Conservation (phyloP, 2,113 vertebrate genomes). For the Pygathrix nemaeus region DNA sequence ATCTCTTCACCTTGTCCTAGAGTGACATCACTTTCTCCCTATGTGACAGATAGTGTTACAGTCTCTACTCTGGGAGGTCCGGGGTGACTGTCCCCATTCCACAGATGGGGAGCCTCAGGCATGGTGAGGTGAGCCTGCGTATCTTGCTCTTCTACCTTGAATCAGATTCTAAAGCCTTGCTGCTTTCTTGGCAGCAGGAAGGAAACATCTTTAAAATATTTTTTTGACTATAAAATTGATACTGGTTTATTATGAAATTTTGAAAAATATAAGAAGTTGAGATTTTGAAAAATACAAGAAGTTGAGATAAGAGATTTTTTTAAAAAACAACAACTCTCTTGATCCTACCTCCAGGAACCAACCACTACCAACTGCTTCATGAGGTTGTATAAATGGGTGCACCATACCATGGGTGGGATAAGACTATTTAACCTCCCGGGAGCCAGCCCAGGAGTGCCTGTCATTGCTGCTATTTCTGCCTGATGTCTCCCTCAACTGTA, state of each 20-base stretch:
- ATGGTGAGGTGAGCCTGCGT: background rate
- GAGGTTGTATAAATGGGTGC: background rate
- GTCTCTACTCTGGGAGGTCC: background rate
- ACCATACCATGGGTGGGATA: background rate
- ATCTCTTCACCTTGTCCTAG: background rate
- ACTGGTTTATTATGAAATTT: slow-evolving; percentile 24
- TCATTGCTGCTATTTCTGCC: background rate
- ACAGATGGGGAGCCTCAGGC: background rate
- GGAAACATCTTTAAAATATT: slow-evolving; percentile 16
- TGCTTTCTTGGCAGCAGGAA: slow-evolving; percentile 27
- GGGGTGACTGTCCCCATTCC: background rate
- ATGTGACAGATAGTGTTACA: background rate
- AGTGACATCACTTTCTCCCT: background rate
- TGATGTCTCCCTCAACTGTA: background rate
- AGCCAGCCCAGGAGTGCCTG: background rate
- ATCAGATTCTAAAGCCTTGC: background rate
- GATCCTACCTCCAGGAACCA: too few relatives aligned
- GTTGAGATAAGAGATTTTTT: background rate
- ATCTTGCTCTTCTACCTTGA: background rate
- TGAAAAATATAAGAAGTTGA: background rate
- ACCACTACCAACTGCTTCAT: background rate
- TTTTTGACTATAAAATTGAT: slow-evolving; percentile 26
- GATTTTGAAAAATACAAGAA: background rate
- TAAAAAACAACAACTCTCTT: too few relatives aligned
- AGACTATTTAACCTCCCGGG: background rate